Percentiles rank a stretch among this genome's conserved stretches.
Conservation (phyloP, 2,888 invertebrate genomes). For the Alitta virens region DNA sequence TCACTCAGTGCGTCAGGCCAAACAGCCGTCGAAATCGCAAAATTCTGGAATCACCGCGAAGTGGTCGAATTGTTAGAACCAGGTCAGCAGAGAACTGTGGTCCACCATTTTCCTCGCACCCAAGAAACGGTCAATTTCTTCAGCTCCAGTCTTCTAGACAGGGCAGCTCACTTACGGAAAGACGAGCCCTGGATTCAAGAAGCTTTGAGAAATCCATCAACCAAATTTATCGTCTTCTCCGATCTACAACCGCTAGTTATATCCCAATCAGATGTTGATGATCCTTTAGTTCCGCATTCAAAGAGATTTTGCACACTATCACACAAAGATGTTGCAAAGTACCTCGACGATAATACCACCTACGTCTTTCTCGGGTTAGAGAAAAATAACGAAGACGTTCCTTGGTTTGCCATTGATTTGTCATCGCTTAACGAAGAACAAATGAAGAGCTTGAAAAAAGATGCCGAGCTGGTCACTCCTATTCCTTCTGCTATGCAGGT, state of each 20-base stretch:
- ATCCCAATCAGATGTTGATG: neutral
- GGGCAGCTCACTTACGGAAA: conserved; percentile 47
- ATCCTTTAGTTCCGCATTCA: neutral
- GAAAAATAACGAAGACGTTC: conserved; percentile 16
- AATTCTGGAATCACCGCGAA: conserved; percentile 50
- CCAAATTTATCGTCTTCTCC: conserved; percentile 46
- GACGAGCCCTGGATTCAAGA: conserved; percentile 45
- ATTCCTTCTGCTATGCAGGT: conserved; percentile 37
- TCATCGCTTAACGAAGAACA: conserved; percentile 21
- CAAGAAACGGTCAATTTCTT: conserved; percentile 40
- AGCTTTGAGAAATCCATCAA: conserved; percentile 32
- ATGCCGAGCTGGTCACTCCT: neutral
- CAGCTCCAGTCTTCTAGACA: conserved; percentile 43
- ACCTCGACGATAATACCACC: conserved; percentile 33
- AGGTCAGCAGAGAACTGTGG: conserved; percentile 23
- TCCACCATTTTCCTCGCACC: neutral
- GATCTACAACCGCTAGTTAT: conserved; percentile 37
- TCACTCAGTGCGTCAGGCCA: conserved; percentile 51
- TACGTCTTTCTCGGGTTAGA: conserved; percentile 47
- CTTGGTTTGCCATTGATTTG: conserved; percentile 48
- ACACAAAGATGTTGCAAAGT: conserved; percentile 33
- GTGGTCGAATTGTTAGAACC: conserved; percentile 32
- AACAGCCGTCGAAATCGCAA: conserved; percentile 51
- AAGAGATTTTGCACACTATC: neutral
- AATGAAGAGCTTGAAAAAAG: too few species aligned